Base-by-base conservation (phyloP, 2,113 vertebrate genomes). In the Stegostoma tigrinum region DNA sequence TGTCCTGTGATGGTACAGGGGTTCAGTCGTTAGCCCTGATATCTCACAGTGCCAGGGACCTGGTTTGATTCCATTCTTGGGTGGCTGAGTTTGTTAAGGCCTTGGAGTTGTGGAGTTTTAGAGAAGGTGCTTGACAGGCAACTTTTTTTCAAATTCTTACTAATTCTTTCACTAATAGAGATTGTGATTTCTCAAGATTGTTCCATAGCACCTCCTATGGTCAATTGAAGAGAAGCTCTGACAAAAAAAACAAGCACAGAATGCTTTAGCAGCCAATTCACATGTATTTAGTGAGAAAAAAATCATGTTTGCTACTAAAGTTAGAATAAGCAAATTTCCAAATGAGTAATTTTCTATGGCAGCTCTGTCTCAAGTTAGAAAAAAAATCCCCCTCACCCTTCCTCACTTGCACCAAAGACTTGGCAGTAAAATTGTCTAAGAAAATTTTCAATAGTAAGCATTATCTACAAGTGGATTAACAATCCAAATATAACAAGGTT, bases 381-480 rank as follows among this genome's bases (percentile, higher is more conserved):
- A 91, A 91, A 38, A 93, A 93, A 66, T 38, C 19, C 55, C 89
- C 34, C 19, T 64, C 89, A 19, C 61, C 61, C 55, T 38, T 52
- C 61, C 55, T 66, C 61, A 67, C 89, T 61, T 64, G 52, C 27
- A 38, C 14, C 17, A 34, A 34, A 91, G 66, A 6, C 34, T 91
- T 67, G 34, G 55, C 89, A 66, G 34, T 34, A 93, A 67, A 67
- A 67, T 93, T 64, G 61, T 93, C 38, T 23, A 38, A 42, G 38
- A 38, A 10, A 93, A 66, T 93, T 93, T 93, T 93, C 89, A 93
- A 66, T 93, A 93, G 66, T 67, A 19, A 15, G 21, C 19, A 90
- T 64, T 34, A 93, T 21, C 61, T 67, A 67, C n/a, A 38, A 23
- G 64, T 93, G 89, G 61, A 66, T 66, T n/a, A 93, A 67, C 61